These are phyloP conservation scores for Ammospiza maritima DNA, from an alignment of 2,797 vertebrate species.

Conservation along the genomic window DNA sequence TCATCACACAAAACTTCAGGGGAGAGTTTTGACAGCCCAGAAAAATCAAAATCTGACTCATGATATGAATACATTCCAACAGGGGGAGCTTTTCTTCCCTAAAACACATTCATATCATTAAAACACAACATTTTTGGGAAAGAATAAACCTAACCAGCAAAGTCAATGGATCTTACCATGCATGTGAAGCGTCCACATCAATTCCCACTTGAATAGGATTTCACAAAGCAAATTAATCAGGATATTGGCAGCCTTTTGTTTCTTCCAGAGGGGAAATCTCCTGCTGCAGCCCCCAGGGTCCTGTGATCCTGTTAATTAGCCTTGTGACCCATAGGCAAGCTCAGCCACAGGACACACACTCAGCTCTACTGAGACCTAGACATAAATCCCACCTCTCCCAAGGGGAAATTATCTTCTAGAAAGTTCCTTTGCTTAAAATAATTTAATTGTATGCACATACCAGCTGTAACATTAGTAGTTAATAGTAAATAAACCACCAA, in stretches of 20 bases:
- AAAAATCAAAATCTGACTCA: background rate
- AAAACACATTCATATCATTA: background rate
- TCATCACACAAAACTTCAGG: background rate
- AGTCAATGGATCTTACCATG: background rate
- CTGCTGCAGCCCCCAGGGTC: background rate
- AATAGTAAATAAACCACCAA: background rate
- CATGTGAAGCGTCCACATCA: background rate
- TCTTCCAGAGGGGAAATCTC: background rate
- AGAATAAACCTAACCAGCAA: background rate
- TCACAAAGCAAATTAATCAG: background rate
- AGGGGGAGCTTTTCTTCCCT: too few relatives aligned
- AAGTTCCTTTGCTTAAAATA: background rate
- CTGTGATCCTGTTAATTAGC: background rate
- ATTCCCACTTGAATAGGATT: background rate
- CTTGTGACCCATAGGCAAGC: rapidly evolving
- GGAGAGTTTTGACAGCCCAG: background rate
- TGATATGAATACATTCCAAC: background rate
- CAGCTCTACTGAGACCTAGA: background rate
- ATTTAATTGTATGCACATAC: background rate
- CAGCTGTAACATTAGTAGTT: background rate
- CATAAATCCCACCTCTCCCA: background rate
- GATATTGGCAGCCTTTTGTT: background rate
- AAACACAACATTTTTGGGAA: background rate
- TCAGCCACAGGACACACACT: background rate
- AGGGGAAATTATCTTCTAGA: background rate